Evolutionary conservation across 2,797 vertebrate genomes (phyloP).

Genomic region (Rousettus madagascariensis): DNA sequence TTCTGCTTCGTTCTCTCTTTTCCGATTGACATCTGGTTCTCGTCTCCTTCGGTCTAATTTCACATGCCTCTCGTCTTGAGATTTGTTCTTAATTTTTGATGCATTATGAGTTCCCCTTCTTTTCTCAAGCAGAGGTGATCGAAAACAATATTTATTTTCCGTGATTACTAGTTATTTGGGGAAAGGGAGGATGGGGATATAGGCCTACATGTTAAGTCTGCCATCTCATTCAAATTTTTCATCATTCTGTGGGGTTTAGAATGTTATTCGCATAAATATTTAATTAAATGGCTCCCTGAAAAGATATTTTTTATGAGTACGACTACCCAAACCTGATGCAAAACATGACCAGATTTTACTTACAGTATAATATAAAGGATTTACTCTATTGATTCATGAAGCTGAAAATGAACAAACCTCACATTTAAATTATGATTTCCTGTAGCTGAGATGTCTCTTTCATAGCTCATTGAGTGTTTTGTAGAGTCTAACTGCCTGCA

Average conservation of each 20-base stretch:
- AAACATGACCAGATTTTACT: constrained; percentile 80
- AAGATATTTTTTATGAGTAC: constrained; percentile 46
- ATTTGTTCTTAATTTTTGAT: background rate
- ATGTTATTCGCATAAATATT: constrained; percentile 44
- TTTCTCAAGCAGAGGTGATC: background rate
- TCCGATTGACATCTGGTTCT: background rate
- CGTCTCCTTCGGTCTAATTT: background rate
- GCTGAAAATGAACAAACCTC: constrained; percentile 85
- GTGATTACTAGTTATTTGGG: background rate
- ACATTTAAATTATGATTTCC: constrained; percentile 84
- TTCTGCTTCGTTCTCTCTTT: background rate
- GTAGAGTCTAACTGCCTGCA: constrained; percentile 80
- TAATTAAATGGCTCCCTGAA: constrained; percentile 43
- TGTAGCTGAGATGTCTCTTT: constrained; percentile 80
- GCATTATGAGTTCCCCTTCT: background rate
- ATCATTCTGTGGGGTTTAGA: background rate
- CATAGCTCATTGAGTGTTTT: constrained; percentile 84
- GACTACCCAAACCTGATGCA: constrained; percentile 72
- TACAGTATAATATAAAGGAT: constrained; percentile 72
- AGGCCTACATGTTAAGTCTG: background rate
- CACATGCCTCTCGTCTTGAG: background rate
- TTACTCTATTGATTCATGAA: constrained; percentile 81
- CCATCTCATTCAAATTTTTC: background rate
- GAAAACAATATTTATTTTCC: background rate
- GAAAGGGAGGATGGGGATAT: background rate